Conservation (phyloP, 2,797 vertebrate genomes). For the Falco peregrinus region DNA sequence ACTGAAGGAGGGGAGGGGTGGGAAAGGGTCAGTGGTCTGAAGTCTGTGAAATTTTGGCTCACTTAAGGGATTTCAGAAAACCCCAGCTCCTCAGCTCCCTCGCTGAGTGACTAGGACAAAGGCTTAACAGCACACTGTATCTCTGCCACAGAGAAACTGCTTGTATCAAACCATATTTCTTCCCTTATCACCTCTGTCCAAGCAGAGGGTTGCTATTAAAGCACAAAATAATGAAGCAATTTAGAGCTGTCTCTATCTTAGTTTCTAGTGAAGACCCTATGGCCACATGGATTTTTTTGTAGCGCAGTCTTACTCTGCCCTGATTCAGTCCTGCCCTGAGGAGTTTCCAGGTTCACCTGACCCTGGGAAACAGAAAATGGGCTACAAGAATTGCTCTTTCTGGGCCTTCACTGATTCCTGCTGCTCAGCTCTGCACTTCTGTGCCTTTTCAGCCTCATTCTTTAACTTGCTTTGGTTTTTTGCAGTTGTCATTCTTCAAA, state of each 20-base stretch:
- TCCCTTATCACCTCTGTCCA: not conserved
- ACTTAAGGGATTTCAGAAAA: not conserved
- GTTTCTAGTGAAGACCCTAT: not conserved
- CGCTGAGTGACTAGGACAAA: not conserved
- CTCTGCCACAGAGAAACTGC: not conserved
- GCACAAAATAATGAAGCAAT: not conserved
- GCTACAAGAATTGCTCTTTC: not conserved
- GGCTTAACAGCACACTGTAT: not conserved
- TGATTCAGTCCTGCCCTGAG: not conserved
- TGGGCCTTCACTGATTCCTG: not conserved
- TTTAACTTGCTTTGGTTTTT: not conserved
- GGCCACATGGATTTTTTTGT: not conserved
- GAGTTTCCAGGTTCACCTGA: not conserved
- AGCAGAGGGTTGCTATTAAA: not conserved
- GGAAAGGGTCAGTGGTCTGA: not conserved
- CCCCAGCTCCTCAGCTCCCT: rapidly evolving
- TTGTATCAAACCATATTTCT: not conserved
- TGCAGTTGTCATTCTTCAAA: not conserved
- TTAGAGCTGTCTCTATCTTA: not conserved
- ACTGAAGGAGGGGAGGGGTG: not conserved
- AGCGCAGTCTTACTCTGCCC: not conserved
- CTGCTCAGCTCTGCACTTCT: not conserved
- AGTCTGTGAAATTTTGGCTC: not conserved
- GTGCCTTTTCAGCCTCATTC: not conserved
- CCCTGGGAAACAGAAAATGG: not conserved